Percentiles rank a stretch among this genome's conserved stretches.
Conservation (phyloP, 2,888 invertebrate species). For the Pheosia gnoma region DNA sequence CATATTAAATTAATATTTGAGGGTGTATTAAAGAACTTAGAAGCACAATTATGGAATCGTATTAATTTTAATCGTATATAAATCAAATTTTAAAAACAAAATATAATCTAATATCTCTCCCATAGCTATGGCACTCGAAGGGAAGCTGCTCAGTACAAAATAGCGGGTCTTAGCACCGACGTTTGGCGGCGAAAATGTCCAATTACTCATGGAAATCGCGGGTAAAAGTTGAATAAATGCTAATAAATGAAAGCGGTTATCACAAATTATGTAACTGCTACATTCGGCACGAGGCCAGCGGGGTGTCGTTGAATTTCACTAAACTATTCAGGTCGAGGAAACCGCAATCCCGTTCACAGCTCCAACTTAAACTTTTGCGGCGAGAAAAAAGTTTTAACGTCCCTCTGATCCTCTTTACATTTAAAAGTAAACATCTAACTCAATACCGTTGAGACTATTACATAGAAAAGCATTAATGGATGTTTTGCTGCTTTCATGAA, state of each 20-base stretch:
- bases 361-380: constrained; percentile 57
- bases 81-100: too few relatives aligned
- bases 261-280: constrained; percentile 78
- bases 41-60: too few relatives aligned
- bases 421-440: constrained; percentile 39
- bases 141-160: not conserved
- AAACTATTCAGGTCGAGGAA: constrained; percentile 78
- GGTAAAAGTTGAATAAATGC: constrained; percentile 73
- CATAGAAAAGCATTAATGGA: not conserved
- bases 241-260: constrained; percentile 78
- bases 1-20: too few relatives aligned
- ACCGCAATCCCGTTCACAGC: constrained; percentile 72
- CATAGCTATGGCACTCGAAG: too few relatives aligned
- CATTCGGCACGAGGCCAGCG: constrained; percentile 77
- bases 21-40: too few relatives aligned
- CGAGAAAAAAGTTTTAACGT: constrained; percentile 51
- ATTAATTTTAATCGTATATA: too few relatives aligned
- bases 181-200: constrained; percentile 52
- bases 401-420: constrained; percentile 39
- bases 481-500: not conserved
- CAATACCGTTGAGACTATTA: constrained; percentile 22
- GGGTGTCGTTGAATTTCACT: constrained; percentile 70
- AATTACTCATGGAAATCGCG: constrained; percentile 59
- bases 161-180: constrained; percentile 23
- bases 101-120: too few relatives aligned